Base-by-base conservation (phyloP, 2,797 vertebrate species). In the Neopelma chrysocephalum region DNA sequence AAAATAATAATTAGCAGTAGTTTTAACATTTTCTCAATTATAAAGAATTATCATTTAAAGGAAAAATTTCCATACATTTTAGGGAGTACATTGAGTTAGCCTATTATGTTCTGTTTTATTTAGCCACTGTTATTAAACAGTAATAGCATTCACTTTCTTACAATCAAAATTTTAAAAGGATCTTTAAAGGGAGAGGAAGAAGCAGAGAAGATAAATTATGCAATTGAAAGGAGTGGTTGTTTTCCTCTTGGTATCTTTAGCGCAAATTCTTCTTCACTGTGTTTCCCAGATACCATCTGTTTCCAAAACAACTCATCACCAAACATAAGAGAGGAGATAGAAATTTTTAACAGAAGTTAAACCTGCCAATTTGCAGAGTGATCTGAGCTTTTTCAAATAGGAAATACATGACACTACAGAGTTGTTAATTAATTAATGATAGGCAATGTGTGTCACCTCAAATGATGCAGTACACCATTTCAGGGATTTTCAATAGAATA, bases 211-310 rank as follows among this genome's bases (percentile, higher is more conserved):
- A 82, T 48, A 93, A 91, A 94, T 93, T 75, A 95, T 84, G 66
- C 66, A 95, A 11, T 51, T 76, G 47, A 90, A 94, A 93, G 26
- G 62, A 95, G 71, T 57, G 72, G 36, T 76, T 71, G 87, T 51
- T 87, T 95, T 75, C 87, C 45, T 92, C 73, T 70, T 94, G 65
- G 47, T 92, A 51, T 89, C 53, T 87, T 91, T 61, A 95, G 32
- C 22, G 34, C 21, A 90, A 91, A 84, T 82, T 62, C 48, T 79
- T 87, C 47, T 84, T 72, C 47, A 50, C 62, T 90, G 14, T 86
- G 38, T 88, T 90, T 96, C 80, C 83, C 93, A 90, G 83, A 82
- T 81, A 95, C 57, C 77, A 93, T 85, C 66, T 94, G 79, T 78
- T 94, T 94, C 81, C 40, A 75, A 94, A 96, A 93, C 48, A 91